Evolutionary conservation across 1,140 invertebrate genomes (phyloP), one percentile per base, ranked within the genome.

Genomic region (Cecropterus lyciades): DNA sequence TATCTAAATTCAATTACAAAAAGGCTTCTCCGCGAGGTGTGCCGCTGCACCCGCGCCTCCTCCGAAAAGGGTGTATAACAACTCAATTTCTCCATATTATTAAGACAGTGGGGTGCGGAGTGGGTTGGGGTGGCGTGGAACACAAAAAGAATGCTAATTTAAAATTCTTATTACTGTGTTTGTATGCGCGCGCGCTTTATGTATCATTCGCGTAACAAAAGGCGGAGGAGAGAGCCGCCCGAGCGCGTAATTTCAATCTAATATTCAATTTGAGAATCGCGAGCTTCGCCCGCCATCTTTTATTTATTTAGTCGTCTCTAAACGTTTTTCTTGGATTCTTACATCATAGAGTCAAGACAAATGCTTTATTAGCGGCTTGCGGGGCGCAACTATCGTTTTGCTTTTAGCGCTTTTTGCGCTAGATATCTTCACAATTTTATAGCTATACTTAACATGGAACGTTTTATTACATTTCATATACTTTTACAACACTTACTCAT

Each of bases 1-100:
- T 89, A 91, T 91, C 87, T 84, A 84, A 90, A 91, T 91, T 90
- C 89, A 91, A 91, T 91, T 90, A 89, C 87, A 87, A 88, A 87
- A 89, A 87, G 87, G 84, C 80, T 89, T 84, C 82, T 82, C 67
- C 53, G 67, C 71, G 82, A 87, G 81, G 85, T 85, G 87, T 85
- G 74, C 75, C 77, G 74, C 69, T 86, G 87, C 87, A 89, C 87
- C 86, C 87, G 84, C 81, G 77, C 87, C 85, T 85, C 85, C 85
- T 82, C 77, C 78, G 68, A 79, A 79, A 85, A 84, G 86, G 87
- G 87, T 89, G 86, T 89, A 85, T 85, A 86, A 88, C 88, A 91
- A 91, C 89, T 91, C 89, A 89, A 91, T 89, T 89, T 82, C 85
- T 86, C 78, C 85, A 87, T 87, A 87, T 87, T 91, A 89, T 89